Evolutionary conservation across 1,140 invertebrate species (phyloP).

Genomic region (Trissolcus basalis): DNA sequence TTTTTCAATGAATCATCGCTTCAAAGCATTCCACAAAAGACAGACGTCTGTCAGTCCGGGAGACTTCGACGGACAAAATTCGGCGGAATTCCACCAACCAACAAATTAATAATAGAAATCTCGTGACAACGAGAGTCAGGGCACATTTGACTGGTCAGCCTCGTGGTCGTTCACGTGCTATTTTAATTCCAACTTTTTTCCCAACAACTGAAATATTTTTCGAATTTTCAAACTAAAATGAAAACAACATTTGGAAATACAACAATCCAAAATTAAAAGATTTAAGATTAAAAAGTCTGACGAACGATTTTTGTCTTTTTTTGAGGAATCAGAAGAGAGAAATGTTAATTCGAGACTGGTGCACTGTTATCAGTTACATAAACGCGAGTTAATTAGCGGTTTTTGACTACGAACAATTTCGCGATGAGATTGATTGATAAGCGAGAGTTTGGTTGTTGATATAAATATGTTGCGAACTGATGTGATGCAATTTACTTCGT

Average conservation of each 20-base stretch:
- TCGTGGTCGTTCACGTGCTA: constrained; percentile 72
- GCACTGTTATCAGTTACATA: too few relatives aligned
- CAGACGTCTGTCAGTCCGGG: constrained; percentile 5
- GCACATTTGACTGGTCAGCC: constrained; percentile 65
- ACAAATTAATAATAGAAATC: constrained; percentile 55
- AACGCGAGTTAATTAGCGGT: neutral
- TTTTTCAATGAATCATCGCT: neutral
- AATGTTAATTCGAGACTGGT: too few relatives aligned
- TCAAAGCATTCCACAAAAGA: constrained; percentile 1
- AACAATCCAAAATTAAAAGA: neutral
- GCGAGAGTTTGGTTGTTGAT: neutral
- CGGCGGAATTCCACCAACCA: constrained; percentile 25
- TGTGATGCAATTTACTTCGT: constrained; percentile 21
- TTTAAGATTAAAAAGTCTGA: neutral
- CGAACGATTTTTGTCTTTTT: too few relatives aligned
- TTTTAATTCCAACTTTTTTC: constrained; percentile 67
- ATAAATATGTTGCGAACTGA: constrained; percentile 20
- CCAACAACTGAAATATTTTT: constrained; percentile 8
- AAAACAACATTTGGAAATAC: neutral
- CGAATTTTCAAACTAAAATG: neutral
- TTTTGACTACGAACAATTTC: neutral
- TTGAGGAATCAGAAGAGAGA: too few relatives aligned
- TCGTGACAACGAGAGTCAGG: constrained; percentile 56
- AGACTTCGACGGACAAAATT: constrained; percentile 29
- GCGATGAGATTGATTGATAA: constrained; percentile 17